Base-by-base conservation (phyloP, 2,888 invertebrate genomes). In the Nezara viridula region DNA sequence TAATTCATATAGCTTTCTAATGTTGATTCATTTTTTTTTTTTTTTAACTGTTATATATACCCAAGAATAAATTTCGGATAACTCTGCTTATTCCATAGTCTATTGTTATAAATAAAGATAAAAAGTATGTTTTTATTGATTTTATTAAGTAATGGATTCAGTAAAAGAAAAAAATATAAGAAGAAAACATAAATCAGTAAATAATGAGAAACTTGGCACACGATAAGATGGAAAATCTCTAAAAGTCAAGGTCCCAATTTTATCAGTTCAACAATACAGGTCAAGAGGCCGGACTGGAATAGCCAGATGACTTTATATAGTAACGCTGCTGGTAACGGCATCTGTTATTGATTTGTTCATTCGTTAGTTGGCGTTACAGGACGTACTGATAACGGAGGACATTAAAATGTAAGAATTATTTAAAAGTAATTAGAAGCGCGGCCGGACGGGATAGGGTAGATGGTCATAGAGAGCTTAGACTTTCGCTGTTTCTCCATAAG, bases 401-500 rank as follows among this genome's bases (percentile, higher is more conserved):
- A 73, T 73, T 73, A 73, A 37, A 37, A 73, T 73, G 60, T 60
- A 73, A 37, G 4, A 73, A 7, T 37, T 73, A 32, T 21, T 60
- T 19, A 73, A 37, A 73, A 73, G 66, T 73, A 73, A 73, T 73
- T 37, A 73, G 66, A 73, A 37, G 37, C 37, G 1, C 1, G 37
- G 32, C 1, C 19, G 5, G 24, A 14, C 3, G 6, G 44, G 24
- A 44, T 40, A 81, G 81, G 44, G 21, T 81, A 81, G 66, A 37
- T 37, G 66, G 66, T 37, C 66, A 37, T 73, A 73, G 66, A 9
- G 14, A 37, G 19, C 66, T n/a, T 0, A 12, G n/a, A 81, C 44
- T 81, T 81, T 81, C 81, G 81, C 81, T 47, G 44, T 81, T 81
- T 81, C 81, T n/a, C 81, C 81, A 81, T 81, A 44, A 47, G 81